Percentiles rank a stretch among this genome's conserved stretches.
Evolutionary conservation across 2,113 vertebrate genomes (phyloP).

Genomic region (Scomber scombrus): DNA sequence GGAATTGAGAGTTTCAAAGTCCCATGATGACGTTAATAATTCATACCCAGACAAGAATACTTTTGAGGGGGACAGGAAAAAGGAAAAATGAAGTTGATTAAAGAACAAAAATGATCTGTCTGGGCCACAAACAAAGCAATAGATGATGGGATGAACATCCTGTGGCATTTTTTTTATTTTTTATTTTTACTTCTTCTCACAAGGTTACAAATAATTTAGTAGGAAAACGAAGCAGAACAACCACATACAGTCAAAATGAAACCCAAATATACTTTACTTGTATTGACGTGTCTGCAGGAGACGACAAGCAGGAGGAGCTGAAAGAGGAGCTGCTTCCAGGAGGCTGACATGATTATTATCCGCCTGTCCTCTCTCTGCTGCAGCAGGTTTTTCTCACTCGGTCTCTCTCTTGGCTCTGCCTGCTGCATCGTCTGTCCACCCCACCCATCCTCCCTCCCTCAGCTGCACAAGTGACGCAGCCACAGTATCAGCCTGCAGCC

Average conservation of each 20-base stretch:
- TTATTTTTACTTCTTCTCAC: not conserved
- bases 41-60: too few species aligned
- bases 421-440: conserved; percentile 49
- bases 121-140: too few species aligned
- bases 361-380: conserved; percentile 39
- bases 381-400: conserved; percentile 2
- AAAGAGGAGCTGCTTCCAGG: conserved; percentile 48
- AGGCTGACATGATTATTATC: conserved; percentile 57
- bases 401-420: conserved; percentile 12
- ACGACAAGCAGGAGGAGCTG: conserved; percentile 64
- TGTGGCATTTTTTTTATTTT: not conserved
- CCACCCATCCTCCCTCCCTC: conserved; percentile 13
- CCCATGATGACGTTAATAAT: not conserved
- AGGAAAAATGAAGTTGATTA: not conserved
- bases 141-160: not conserved
- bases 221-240: conserved; percentile 20
- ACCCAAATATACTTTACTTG: conserved; percentile 73
- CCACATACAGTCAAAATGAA: conserved; percentile 13
- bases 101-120: too few species aligned
- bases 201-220: conserved; percentile 62
- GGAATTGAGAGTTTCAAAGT: not conserved
- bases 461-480: conserved; percentile 75
- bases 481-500: conserved; percentile 58
- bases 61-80: not conserved
- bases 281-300: conserved; percentile 64